Conservation (phyloP, 2,888 invertebrate species). For the Drosophila incognita region DNA sequence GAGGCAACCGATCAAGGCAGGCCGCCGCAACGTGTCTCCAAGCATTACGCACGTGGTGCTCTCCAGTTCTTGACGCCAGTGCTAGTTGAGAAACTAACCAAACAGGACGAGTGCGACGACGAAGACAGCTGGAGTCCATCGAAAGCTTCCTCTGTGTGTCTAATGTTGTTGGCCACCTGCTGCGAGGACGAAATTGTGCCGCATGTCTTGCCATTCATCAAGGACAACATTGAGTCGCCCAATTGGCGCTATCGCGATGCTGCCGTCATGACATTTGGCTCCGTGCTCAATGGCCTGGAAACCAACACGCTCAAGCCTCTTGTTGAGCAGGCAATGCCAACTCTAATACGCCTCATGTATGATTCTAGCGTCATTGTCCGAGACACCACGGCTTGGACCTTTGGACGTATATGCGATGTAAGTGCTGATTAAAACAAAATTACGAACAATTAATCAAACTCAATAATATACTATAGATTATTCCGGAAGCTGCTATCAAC, state of each 20-base stretch:
- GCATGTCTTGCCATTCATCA: constrained; percentile 97
- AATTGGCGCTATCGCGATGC: constrained; percentile 98
- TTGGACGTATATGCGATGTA: constrained; percentile 98
- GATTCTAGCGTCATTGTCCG: constrained; percentile 97
- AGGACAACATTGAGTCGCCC: constrained; percentile 95
- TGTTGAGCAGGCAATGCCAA: constrained; percentile 98
- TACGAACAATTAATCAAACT: not conserved
- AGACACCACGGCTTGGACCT: constrained; percentile 99
- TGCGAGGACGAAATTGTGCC: constrained; percentile 99
- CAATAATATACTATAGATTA: constrained; percentile 85
- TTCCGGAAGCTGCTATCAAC: constrained; percentile 97
- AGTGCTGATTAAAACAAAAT: constrained; percentile 37
- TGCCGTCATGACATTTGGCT: constrained; percentile 99
- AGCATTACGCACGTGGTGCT: constrained; percentile 99
- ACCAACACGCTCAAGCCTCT: constrained; percentile 94
- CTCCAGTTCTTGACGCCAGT: constrained; percentile 97
- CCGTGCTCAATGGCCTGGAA: constrained; percentile 96
- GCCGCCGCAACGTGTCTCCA: constrained; percentile 96
- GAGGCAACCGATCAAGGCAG: constrained; percentile 97
- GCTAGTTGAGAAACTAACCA: constrained; percentile 96
- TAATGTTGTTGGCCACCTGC: constrained; percentile 98
- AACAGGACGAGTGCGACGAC: constrained; percentile 98
- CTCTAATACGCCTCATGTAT: constrained; percentile 96
- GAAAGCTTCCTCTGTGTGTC: constrained; percentile 99
- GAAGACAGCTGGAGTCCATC: constrained; percentile 99